Percentiles rank a stretch among this genome's conserved stretches.
Conservation (phyloP, 2,113 vertebrate species). For the Murina feae region DNA sequence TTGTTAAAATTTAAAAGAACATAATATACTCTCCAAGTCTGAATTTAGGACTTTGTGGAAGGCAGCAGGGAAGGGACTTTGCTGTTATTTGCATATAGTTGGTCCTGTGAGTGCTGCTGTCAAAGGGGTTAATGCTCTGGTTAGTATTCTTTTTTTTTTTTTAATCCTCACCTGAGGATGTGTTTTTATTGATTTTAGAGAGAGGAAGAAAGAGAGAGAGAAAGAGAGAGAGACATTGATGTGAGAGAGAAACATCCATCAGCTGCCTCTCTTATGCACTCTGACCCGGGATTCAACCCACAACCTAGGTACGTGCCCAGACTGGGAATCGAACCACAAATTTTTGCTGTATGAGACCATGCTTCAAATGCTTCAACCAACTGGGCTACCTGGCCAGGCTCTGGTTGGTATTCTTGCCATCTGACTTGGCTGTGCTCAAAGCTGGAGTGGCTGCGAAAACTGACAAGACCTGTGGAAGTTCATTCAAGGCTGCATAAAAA, state of each 20-base stretch:
- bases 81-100: not conserved
- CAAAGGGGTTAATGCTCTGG: not conserved
- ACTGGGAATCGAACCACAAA: not conserved
- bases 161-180: not conserved
- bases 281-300: not conserved
- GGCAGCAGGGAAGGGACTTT: not conserved
- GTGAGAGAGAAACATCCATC: not conserved
- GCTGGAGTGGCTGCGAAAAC: not conserved
- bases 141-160: not conserved
- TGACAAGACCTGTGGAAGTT: not conserved
- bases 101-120: not conserved
- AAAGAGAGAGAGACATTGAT: too few relatives aligned
- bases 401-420: not conserved
- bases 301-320: not conserved
- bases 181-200: not conserved
- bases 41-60: not conserved
- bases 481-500: not conserved
- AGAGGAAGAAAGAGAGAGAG: too few relatives aligned
- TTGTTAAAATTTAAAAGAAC: conserved; percentile 8
- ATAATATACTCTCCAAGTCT: not conserved
- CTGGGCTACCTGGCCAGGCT: too few relatives aligned
- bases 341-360: not conserved
- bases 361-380: not conserved
- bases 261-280: not conserved
- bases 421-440: not conserved